Base-by-base conservation (phyloP, 2,888 invertebrate genomes). In the Myopa testacea region DNA sequence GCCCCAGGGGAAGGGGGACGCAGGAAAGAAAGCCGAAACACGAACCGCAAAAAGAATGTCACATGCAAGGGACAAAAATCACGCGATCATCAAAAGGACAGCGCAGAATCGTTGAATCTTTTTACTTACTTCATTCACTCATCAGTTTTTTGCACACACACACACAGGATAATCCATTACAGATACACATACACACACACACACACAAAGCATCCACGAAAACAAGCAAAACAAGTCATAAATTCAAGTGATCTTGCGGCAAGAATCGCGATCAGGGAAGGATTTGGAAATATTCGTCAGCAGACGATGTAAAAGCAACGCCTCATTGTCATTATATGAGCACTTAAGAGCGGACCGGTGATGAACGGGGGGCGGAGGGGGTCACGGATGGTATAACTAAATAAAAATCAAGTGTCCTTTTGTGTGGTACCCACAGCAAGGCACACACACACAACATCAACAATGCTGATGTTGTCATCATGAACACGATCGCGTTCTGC, bases 171-270 rank as follows among this genome's bases (percentile, higher is more conserved):
- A 70, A 70, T 70, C 70, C 26, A 12, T 50, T 14, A 4, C 8
- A 71, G 38, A 75, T 62, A 67, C 10, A 8, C 34, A 71, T 26
- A 26, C 26, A 19, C 63, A 50, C 19, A 12, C 8, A 71, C 40
- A 75, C 70, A 67, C 10, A 8, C 34, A 71, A 71, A 14, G 14
- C 34, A 37, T 26, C 34, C 60, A 19, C 63, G 26, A 73, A 77
- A 77, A 68, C 74, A 68, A 72, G 71, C 73, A 52, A 63, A 62
- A 63, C 78, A 76, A 78, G 79, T 80, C 80, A 78, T 81, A 79
- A 81, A 78, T 77, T 79, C 78, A 75, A 77, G 75, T 77, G 79
- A 77, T 78, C 75, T 78, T 71, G 75, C 58, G 65, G 72, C 60
- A 8, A 37, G 58, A 73, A 78, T 72, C 52, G 62, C 62, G 55